These are phyloP conservation scores for Calephelis perditalis DNA, from an alignment of 2,888 invertebrate species.

Conservation along the genomic window DNA sequence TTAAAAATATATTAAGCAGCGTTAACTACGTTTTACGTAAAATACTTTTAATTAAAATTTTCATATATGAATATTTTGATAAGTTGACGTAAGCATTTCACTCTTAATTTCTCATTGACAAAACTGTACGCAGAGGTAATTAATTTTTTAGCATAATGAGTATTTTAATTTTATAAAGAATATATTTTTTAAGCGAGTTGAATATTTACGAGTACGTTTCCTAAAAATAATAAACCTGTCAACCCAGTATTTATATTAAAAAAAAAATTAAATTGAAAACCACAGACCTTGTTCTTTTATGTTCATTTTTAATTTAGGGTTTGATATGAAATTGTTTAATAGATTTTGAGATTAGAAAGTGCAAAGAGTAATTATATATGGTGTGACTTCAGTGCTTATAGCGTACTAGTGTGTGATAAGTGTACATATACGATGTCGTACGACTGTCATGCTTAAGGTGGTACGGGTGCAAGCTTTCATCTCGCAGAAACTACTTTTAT, in stretches of 20 bases:
- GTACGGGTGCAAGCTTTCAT: constrained; percentile 69
- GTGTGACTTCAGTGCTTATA: constrained; percentile 37
- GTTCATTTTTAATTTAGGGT: not conserved
- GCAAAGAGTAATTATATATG: constrained; percentile 31
- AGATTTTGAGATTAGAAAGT: constrained; percentile 15
- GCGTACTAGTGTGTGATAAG: constrained; percentile 39
- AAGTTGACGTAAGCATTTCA: too few species aligned
- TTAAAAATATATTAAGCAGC: too few species aligned
- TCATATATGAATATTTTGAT: too few species aligned
- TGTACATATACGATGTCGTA: constrained; percentile 41
- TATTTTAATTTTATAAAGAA: too few species aligned
- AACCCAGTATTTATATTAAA: not conserved
- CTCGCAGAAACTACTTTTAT: constrained; percentile 48
- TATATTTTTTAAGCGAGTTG: too few species aligned
- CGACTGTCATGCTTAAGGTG: constrained; percentile 67
- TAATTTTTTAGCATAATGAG: too few species aligned
- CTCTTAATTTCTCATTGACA: too few species aligned
- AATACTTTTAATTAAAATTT: too few species aligned
- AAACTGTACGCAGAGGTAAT: too few species aligned
- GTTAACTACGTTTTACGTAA: too few species aligned
- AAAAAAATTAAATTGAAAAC: not conserved
- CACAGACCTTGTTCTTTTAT: not conserved
- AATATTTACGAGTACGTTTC: too few species aligned
- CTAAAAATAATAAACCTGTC: not conserved
- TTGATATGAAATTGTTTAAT: not conserved